These are phyloP conservation scores for Caenorhabditis wallacei DNA, from an alignment of 2,888 invertebrate genomes.

Conservation along the genomic window DNA sequence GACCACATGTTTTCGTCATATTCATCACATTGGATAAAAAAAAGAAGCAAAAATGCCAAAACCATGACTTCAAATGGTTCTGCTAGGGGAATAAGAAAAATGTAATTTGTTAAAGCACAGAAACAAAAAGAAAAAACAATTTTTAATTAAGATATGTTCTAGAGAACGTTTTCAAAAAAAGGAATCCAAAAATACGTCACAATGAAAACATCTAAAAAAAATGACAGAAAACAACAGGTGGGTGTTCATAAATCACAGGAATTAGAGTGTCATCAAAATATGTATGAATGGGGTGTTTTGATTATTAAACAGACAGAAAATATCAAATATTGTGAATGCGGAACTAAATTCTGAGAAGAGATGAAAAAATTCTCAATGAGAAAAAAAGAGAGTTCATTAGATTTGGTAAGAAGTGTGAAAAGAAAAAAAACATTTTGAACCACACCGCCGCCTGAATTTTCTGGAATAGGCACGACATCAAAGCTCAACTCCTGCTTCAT, in stretches of 20 bases:
- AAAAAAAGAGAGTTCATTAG: neutral
- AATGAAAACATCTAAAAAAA: neutral
- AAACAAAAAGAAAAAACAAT: too few species aligned
- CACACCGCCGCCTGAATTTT: conserved; percentile 6
- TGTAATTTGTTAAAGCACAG: too few species aligned
- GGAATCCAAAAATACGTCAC: neutral
- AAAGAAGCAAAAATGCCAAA: too few species aligned
- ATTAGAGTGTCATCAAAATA: conserved; percentile 5
- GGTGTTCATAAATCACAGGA: conserved; percentile 1
- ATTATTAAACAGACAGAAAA: neutral
- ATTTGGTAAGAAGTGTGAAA: neutral
- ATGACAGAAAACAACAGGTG: neutral
- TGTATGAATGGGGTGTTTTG: conserved; percentile 1
- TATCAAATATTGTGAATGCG: neutral
- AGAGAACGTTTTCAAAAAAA: neutral
- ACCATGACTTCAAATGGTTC: too few species aligned
- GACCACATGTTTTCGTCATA: too few species aligned
- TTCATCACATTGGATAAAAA: too few species aligned
- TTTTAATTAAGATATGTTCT: too few species aligned
- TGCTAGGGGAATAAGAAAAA: too few species aligned
- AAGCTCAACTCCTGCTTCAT: conserved; percentile 9
- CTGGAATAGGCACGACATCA: conserved; percentile 28
- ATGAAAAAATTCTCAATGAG: neutral
- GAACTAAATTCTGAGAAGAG: neutral
- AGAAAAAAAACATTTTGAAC: neutral